Percentiles rank a stretch among this genome's conserved stretches.
phyloP scores from a whole-genome alignment of 2,113 vertebrate species.

The Cephalopterus ornatus region DNA sequence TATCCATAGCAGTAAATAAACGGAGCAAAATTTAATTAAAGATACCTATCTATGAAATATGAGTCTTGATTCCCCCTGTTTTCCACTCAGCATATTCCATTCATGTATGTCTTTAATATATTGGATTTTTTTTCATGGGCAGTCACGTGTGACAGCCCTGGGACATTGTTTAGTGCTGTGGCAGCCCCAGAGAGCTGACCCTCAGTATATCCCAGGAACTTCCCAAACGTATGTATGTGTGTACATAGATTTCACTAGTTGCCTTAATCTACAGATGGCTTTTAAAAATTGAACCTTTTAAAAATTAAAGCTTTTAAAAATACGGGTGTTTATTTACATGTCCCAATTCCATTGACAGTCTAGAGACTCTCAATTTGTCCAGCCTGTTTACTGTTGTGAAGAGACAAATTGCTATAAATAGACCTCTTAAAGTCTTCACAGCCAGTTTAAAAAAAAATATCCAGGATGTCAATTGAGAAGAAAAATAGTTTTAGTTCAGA shows the following conservation, averaged over 20 bases:
- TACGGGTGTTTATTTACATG: background rate
- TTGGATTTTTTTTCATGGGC: background rate
- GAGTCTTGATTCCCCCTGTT: background rate
- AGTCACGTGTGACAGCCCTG: background rate
- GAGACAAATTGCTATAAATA: background rate
- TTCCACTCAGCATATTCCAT: background rate
- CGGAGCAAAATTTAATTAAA: slow-evolving; percentile 36
- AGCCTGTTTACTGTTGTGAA: background rate
- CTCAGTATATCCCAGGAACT: background rate
- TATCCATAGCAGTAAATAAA: slow-evolving; percentile 30
- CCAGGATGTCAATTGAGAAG: background rate
- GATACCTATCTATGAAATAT: slow-evolving; percentile 24
- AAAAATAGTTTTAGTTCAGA: background rate
- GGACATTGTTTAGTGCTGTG: background rate
- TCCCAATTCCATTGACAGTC: background rate
- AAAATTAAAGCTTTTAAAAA: background rate
- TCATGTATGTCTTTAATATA: background rate
- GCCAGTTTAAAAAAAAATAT: background rate
- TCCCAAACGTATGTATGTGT: background rate
- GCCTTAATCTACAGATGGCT: background rate
- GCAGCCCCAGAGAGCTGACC: background rate
- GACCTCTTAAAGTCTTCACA: background rate
- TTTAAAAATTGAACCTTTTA: background rate
- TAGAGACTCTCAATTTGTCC: background rate
- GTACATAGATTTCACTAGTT: background rate